These are phyloP conservation scores for Poecilobothrus nobilitatus DNA, from an alignment of 2,888 invertebrate species.

Conservation along the genomic window DNA sequence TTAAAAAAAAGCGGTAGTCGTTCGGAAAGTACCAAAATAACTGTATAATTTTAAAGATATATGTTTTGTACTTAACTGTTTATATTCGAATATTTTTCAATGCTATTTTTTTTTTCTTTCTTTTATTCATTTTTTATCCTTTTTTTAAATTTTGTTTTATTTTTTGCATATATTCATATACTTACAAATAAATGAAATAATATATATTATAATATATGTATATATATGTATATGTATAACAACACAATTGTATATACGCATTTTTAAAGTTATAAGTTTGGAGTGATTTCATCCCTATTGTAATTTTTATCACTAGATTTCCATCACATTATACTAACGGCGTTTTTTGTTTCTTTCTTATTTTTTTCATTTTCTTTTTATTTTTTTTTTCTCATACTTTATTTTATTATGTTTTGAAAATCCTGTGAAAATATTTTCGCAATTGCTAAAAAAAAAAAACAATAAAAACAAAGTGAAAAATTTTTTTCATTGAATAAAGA, in stretches of 20 bases:
- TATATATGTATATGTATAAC: not conserved
- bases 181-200: not conserved
- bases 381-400: not conserved
- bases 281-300: constrained; percentile 1
- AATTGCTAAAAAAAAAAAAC: not conserved
- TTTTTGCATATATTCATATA: too few species aligned
- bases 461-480: not conserved
- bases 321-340: not conserved
- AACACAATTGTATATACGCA: not conserved
- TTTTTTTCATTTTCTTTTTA: too few species aligned
- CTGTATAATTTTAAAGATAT: too few species aligned
- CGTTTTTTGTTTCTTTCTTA: too few species aligned
- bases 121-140: too few species aligned
- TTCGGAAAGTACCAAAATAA: too few species aligned
- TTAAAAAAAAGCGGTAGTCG: too few species aligned
- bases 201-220: not conserved
- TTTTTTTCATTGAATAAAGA: not conserved
- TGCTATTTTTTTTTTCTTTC: too few species aligned
- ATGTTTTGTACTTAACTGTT: too few species aligned
- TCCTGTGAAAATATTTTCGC: not conserved
- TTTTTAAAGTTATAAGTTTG: not conserved
- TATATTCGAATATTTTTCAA: too few species aligned
- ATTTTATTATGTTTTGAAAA: not conserved
- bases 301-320: constrained; percentile 4
- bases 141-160: too few species aligned